Evolutionary conservation across 2,113 vertebrate genomes (phyloP).

Genomic region (Heloderma charlesbogerti): DNA sequence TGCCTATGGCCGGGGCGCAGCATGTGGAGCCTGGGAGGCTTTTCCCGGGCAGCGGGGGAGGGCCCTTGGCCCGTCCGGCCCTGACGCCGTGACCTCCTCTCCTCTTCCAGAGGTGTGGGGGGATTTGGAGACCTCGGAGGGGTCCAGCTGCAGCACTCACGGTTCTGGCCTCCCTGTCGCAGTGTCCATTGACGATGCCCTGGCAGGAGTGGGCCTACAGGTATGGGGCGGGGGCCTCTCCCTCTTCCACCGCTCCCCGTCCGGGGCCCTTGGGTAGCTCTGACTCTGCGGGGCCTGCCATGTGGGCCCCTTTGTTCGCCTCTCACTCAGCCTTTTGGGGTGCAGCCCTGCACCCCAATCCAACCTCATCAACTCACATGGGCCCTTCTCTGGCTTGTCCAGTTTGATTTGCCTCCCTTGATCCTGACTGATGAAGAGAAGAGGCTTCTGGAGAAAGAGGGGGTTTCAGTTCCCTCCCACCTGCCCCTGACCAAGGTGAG

Average conservation of each 20-base stretch:
- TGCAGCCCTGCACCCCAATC: not conserved
- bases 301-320: not conserved
- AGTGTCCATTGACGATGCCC: not conserved
- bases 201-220: not conserved
- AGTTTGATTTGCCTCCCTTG: constrained; percentile 81
- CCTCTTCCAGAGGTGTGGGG: constrained; percentile 25
- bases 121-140: not conserved
- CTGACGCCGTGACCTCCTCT: not conserved
- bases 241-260: not conserved
- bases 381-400: not conserved
- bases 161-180: accelerated
- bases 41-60: not conserved
- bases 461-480: constrained; percentile 78
- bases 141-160: not conserved
- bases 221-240: not conserved
- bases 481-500: constrained; percentile 90
- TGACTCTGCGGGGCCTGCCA: not conserved
- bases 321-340: not conserved
- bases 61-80: not conserved
- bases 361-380: not conserved
- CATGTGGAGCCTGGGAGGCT: accelerated
- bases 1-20: not conserved
- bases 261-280: not conserved
- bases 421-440: constrained; percentile 88
- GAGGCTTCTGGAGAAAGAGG: constrained; percentile 86